Evolutionary conservation across 2,888 invertebrate genomes (phyloP).

Genomic region (Philereme vetulata): DNA sequence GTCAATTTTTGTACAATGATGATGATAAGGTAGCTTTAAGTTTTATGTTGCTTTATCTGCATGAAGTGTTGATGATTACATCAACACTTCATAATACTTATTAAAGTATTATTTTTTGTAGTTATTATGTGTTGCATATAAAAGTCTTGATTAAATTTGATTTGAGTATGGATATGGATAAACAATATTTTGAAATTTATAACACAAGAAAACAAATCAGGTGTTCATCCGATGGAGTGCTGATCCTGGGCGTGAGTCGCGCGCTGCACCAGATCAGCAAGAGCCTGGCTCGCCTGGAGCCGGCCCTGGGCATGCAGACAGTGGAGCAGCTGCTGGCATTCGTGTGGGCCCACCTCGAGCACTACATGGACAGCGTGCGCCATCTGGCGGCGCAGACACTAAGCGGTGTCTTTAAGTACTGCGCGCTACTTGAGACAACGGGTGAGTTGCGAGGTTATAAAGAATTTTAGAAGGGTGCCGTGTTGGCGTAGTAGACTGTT

Average conservation of each 20-base stretch:
- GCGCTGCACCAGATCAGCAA: slow-evolving; percentile 60
- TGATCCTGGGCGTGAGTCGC: slow-evolving; percentile 62
- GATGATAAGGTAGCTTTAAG: too few relatives aligned
- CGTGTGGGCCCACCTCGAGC: slow-evolving; percentile 85
- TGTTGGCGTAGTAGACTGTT: too few relatives aligned
- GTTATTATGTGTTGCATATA: too few relatives aligned
- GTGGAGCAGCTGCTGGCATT: slow-evolving; percentile 60
- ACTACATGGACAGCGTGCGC: slow-evolving; percentile 86
- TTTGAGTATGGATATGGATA: too few relatives aligned
- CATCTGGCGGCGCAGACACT: slow-evolving; percentile 82
- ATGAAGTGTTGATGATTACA: too few relatives aligned
- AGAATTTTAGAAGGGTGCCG: too few relatives aligned
- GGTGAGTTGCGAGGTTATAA: slow-evolving; percentile 48
- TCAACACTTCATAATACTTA: too few relatives aligned
- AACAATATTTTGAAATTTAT: too few relatives aligned
- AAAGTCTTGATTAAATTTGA: too few relatives aligned
- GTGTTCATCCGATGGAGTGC: slow-evolving; percentile 60
- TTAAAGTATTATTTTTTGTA: too few relatives aligned
- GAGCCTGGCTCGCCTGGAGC: slow-evolving; percentile 35
- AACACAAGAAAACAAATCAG: slow-evolving; percentile 40
- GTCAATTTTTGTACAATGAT: too few relatives aligned
- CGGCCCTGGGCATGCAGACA: slow-evolving; percentile 38
- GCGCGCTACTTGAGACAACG: slow-evolving; percentile 47
- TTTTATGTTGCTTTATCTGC: too few relatives aligned
- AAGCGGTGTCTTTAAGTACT: slow-evolving; percentile 54